Conservation (phyloP, 2,888 invertebrate genomes). For the Drosophila anomelani region DNA sequence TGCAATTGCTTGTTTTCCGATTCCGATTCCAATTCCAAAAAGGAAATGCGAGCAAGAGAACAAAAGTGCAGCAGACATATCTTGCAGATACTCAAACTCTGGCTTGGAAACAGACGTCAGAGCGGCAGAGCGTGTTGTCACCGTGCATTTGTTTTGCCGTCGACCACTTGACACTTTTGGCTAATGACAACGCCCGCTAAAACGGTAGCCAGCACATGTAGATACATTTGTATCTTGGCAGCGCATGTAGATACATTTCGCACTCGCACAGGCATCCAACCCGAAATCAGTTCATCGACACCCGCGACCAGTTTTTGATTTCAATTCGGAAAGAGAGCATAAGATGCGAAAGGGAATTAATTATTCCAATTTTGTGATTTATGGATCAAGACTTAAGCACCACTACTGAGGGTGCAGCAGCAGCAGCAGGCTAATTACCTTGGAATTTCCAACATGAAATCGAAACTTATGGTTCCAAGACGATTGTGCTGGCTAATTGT, state of each 20-base stretch:
- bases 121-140: neutral
- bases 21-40: slow-evolving; percentile 19
- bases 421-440: slow-evolving; percentile 20
- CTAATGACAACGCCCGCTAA: slow-evolving; percentile 49
- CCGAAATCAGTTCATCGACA: slow-evolving; percentile 62
- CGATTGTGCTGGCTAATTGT: slow-evolving; percentile 55
- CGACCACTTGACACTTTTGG: slow-evolving; percentile 58
- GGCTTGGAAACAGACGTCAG: slow-evolving; percentile 5
- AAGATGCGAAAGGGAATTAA: slow-evolving; percentile 42
- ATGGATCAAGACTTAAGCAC: slow-evolving; percentile 31
- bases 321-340: slow-evolving; percentile 35
- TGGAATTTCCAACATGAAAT: slow-evolving; percentile 39
- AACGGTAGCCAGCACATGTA: slow-evolving; percentile 57
- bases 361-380: slow-evolving; percentile 53
- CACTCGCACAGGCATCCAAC: slow-evolving; percentile 18
- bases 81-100: slow-evolving; percentile 16
- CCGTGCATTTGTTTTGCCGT: slow-evolving; percentile 1
- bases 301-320: slow-evolving; percentile 50
- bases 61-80: slow-evolving; percentile 15
- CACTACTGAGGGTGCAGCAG: slow-evolving; percentile 22
- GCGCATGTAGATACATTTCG: slow-evolving; percentile 56
- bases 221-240: slow-evolving; percentile 66
- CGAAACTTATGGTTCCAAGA: slow-evolving; percentile 50
- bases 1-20: slow-evolving; percentile 22
- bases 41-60: slow-evolving; percentile 29